phyloP scores from a whole-genome alignment of 2,113 vertebrate species.

The Strix aluco region DNA sequence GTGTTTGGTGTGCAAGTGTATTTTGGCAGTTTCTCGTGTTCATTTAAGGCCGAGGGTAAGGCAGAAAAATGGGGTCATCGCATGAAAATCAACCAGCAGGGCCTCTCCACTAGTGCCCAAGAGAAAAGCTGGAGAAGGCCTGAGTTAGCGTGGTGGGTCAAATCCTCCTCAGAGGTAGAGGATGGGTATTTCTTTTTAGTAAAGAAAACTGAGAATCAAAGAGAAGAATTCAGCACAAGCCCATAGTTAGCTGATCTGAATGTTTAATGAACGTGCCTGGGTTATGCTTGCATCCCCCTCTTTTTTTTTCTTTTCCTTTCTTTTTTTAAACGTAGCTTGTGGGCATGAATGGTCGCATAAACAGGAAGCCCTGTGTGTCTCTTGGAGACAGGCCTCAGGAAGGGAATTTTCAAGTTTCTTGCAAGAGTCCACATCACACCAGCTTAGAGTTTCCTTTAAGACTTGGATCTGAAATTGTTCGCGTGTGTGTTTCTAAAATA shows the following conservation, averaged over 20 bases:
- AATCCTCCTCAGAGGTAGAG: neutral
- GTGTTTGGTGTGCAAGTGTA: neutral
- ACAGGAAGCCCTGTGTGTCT: constrained; percentile 29
- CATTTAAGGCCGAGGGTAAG: neutral
- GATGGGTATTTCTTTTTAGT: neutral
- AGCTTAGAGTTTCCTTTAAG: constrained; percentile 5
- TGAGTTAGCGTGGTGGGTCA: neutral
- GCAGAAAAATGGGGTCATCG: rapidly evolving
- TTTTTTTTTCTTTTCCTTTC: neutral
- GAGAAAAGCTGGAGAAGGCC: neutral
- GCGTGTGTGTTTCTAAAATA: neutral
- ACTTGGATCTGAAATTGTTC: neutral
- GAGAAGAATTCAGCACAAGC: neutral
- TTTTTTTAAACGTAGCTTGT: neutral
- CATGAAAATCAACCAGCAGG: neutral
- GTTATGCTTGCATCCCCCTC: neutral
- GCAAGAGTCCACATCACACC: neutral
- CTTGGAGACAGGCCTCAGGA: constrained; percentile 6
- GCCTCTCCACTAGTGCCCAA: neutral
- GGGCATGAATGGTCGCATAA: neutral
- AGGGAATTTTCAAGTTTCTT: constrained; percentile 20
- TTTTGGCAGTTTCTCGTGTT: neutral
- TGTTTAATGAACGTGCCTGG: neutral
- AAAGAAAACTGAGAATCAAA: neutral
- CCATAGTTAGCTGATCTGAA: neutral